Evolutionary conservation across 2,797 vertebrate genomes (phyloP).

Genomic region (Chaenodraco wilsoni): DNA sequence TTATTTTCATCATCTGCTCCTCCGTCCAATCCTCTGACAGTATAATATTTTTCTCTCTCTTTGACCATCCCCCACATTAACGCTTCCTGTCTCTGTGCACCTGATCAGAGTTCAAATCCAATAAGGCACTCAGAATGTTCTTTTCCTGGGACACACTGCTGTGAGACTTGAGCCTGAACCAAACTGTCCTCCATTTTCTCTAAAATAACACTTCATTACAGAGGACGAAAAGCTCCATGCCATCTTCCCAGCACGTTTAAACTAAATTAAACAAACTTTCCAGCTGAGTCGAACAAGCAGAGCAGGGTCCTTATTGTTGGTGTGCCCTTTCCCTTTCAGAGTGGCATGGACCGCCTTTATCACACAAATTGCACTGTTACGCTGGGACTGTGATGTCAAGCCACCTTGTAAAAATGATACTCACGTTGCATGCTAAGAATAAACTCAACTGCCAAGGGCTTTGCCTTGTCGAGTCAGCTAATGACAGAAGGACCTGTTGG

Average conservation of each 20-base stretch:
- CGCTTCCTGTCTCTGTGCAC: slow-evolving; percentile 27
- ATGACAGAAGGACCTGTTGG: slow-evolving; percentile 57
- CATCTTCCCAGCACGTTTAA: slow-evolving; percentile 61
- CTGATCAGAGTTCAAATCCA: slow-evolving; percentile 22
- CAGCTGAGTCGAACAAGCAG: slow-evolving; percentile 55
- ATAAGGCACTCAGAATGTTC: slow-evolving; percentile 40
- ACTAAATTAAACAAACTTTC: slow-evolving; percentile 76
- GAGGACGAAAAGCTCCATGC: slow-evolving; percentile 57
- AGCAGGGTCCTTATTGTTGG: slow-evolving; percentile 56
- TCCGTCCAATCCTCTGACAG: not conserved
- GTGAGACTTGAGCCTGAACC: slow-evolving; percentile 52
- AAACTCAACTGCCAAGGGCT: slow-evolving; percentile 64
- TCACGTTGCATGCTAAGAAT: slow-evolving; percentile 69
- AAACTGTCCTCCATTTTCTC: slow-evolving; percentile 43
- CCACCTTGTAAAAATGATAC: slow-evolving; percentile 64
- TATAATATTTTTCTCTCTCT: not conserved
- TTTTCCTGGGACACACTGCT: slow-evolving; percentile 57
- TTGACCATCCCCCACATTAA: not conserved
- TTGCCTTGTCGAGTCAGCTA: slow-evolving; percentile 58
- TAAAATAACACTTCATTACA: slow-evolving; percentile 50
- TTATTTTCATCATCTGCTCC: not conserved
- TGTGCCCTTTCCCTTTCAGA: slow-evolving; percentile 60
- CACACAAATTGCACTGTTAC: slow-evolving; percentile 76
- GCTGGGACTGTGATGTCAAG: slow-evolving; percentile 68
- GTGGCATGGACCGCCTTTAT: slow-evolving; percentile 63